Conservation (phyloP, 2,113 vertebrate species). For the Condylura cristata region DNA sequence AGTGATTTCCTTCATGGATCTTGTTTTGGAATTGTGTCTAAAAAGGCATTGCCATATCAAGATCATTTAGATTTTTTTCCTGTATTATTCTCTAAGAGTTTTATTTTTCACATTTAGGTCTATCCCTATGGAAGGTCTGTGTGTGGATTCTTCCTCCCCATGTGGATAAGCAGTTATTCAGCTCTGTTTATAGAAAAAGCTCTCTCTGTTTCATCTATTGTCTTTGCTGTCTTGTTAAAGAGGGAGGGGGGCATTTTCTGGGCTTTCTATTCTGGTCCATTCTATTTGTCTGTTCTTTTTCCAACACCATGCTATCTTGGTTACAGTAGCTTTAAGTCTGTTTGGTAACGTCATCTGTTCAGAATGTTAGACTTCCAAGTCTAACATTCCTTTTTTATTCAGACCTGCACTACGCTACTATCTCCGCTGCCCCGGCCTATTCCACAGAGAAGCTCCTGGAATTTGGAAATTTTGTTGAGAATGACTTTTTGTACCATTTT, state of each 20-base stretch:
- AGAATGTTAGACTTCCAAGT: not conserved
- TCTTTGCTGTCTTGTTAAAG: not conserved
- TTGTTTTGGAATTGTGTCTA: not conserved
- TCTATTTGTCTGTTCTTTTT: not conserved
- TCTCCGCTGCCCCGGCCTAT: not conserved
- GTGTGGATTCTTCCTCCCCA: not conserved
- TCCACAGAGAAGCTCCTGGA: not conserved
- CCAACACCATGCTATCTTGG: not conserved
- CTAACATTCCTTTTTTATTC: not conserved
- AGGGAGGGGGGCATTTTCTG: not conserved
- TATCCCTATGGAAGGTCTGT: not conserved
- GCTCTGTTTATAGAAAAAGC: not conserved
- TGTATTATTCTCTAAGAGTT: not conserved
- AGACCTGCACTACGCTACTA: not conserved
- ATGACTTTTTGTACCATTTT: not conserved
- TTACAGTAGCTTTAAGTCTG: not conserved
- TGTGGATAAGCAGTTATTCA: no score
- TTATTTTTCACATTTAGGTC: not conserved
- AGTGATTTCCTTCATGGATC: not conserved
- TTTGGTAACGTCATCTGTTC: not conserved
- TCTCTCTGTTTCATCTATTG: not conserved
- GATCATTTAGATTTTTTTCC: not conserved
- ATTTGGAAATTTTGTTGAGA: not conserved
- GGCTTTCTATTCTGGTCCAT: not conserved
- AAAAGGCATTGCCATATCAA: not conserved